A percentile compares a stretch with the other conserved stretches of the same genome.
Evolutionary conservation across 2,113 vertebrate genomes (phyloP).

Genomic region (Erythrocercus mccallii): DNA sequence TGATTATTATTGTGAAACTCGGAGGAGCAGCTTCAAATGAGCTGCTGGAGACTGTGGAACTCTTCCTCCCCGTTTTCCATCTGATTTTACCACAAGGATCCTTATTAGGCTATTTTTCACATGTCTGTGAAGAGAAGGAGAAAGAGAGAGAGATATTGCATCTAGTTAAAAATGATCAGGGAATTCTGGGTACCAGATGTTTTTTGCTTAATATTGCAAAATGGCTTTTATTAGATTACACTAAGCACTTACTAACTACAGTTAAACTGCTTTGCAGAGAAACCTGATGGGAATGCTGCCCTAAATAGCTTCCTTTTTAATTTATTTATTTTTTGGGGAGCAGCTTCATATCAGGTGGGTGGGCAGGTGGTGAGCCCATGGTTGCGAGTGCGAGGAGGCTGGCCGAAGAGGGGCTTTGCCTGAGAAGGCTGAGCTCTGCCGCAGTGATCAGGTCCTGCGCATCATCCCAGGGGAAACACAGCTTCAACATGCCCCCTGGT

Average conservation of each 20-base stretch:
- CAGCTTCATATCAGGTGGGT: background rate
- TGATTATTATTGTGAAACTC: constrained; percentile 83
- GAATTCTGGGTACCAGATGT: constrained; percentile 89
- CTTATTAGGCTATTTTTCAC: constrained; percentile 87
- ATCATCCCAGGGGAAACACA: fast-evolving
- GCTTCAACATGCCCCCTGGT: background rate
- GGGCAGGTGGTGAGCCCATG: fast-evolving
- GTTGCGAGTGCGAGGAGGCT: fast-evolving
- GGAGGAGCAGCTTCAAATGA: constrained; percentile 78
- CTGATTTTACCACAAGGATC: constrained; percentile 82
- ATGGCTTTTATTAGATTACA: constrained; percentile 88
- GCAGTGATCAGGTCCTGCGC: fast-evolving
- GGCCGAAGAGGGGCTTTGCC: fast-evolving
- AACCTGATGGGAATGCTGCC: constrained; percentile 77
- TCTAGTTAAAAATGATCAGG: constrained; percentile 85
- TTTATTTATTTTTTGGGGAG: constrained; percentile 22
- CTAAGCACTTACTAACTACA: constrained; percentile 85
- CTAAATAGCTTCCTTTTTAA: constrained; percentile 74
- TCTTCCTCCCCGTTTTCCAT: constrained; percentile 79
- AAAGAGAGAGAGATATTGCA: constrained; percentile 77
- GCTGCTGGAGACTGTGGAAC: constrained; percentile 76
- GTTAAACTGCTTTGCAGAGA: constrained; percentile 82
- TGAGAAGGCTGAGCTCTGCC: background rate
- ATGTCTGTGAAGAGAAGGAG: constrained; percentile 76
- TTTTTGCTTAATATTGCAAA: constrained; percentile 88